These are phyloP conservation scores for Micromys minutus DNA, from an alignment of 2,113 vertebrate genomes.

Conservation along the genomic window DNA sequence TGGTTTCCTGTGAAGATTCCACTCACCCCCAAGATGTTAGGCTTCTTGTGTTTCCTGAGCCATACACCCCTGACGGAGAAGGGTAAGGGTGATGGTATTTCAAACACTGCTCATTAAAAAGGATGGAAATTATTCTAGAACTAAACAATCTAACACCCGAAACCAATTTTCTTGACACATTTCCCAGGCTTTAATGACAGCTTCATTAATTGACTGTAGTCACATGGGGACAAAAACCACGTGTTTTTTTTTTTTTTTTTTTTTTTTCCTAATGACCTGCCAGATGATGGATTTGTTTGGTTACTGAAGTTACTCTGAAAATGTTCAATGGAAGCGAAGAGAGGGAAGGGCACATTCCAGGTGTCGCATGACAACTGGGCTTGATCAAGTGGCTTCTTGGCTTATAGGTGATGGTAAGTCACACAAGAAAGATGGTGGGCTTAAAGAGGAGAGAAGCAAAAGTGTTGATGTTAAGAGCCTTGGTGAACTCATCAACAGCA, in stretches of 20 bases:
- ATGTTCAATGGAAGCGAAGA: conserved; percentile 5
- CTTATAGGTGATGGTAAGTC: background rate
- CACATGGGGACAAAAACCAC: conserved; percentile 68
- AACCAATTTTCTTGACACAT: conserved; percentile 77
- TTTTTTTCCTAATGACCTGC: conserved; percentile 76
- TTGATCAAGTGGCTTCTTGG: background rate
- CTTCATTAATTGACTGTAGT: conserved; percentile 80
- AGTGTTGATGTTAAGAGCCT: background rate
- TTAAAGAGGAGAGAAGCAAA: background rate
- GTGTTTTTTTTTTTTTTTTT: too few relatives aligned
- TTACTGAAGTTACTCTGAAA: conserved; percentile 49
- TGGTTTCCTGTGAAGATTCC: conserved; percentile 41
- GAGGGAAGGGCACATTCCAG: background rate
- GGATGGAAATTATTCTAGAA: conserved; percentile 75
- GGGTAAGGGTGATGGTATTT: conserved; percentile 50
- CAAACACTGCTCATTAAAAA: conserved; percentile 76
- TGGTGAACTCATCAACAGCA: background rate
- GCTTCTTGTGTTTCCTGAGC: conserved; percentile 4
- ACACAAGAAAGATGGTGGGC: background rate
- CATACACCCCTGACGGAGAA: conserved; percentile 60
- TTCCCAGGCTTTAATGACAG: conserved; percentile 77
- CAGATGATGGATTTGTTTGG: conserved; percentile 69
- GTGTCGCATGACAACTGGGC: background rate
- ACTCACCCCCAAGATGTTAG: conserved; percentile 30
- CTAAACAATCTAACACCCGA: conserved; percentile 75